phyloP scores from a whole-genome alignment of 2,888 invertebrate species.

The Eurois occulta region DNA sequence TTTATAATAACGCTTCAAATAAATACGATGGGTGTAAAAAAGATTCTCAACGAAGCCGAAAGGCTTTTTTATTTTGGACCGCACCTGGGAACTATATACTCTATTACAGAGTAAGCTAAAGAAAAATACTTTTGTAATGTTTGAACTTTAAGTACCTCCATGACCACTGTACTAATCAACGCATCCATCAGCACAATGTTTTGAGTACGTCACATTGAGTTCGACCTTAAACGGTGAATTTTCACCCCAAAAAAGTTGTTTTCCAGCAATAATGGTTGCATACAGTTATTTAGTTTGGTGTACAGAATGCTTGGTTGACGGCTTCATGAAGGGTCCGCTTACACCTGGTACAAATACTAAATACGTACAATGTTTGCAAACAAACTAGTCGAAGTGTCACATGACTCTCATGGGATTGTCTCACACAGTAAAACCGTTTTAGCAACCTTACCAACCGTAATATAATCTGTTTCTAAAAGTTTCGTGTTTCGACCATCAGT shows the following conservation, averaged over 20 bases:
- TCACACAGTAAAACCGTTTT: slow-evolving; percentile 7
- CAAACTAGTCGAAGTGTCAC: not conserved
- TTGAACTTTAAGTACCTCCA: no score
- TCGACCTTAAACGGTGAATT: not conserved
- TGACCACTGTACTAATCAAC: no score
- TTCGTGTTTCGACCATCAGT: slow-evolving; percentile 14
- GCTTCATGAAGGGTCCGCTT: not conserved
- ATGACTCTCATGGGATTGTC: not conserved
- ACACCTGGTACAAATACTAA: not conserved
- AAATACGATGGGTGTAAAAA: not conserved
- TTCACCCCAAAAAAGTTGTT: not conserved
- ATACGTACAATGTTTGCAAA: not conserved
- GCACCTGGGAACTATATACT: not conserved
- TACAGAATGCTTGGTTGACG: not conserved
- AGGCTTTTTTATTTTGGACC: no score
- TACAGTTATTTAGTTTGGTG: not conserved
- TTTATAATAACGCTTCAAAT: not conserved
- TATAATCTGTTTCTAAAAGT: slow-evolving; percentile 23
- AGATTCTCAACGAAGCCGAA: not conserved
- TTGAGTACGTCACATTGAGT: not conserved
- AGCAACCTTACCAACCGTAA: slow-evolving; percentile 15
- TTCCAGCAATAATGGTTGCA: not conserved
- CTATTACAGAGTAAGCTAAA: no score
- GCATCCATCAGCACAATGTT: no score
- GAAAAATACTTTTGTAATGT: no score